Conservation (phyloP, 2,797 vertebrate genomes). For the Pipistrellus pygmaeus region DNA sequence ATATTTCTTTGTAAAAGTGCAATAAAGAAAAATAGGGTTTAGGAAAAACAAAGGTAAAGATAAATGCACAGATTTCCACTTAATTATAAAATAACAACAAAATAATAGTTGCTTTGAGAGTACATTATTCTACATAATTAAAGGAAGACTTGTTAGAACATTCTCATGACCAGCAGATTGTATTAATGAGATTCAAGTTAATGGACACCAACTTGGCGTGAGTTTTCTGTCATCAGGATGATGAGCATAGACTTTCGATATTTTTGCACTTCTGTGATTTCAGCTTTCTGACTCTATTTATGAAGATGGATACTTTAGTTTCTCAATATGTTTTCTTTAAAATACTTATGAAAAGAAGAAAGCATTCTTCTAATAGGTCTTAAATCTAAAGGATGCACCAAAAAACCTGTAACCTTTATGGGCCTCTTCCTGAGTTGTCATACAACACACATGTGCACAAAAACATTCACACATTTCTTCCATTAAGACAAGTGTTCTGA, state of each 20-base stretch:
- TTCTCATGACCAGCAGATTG: not conserved
- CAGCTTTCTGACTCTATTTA: constrained; percentile 41
- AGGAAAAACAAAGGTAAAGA: constrained; percentile 25
- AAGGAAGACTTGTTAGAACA: constrained; percentile 52
- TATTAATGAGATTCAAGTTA: constrained; percentile 48
- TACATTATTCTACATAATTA: not conserved
- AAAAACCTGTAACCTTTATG: constrained; percentile 4
- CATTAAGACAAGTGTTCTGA: not conserved
- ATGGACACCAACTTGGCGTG: constrained; percentile 25
- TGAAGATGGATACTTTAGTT: not conserved
- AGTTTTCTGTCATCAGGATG: not conserved
- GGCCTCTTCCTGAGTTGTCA: constrained; percentile 38
- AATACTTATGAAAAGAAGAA: not conserved
- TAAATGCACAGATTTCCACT: constrained; percentile 12
- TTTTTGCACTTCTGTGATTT: constrained; percentile 16
- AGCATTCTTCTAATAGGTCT: not conserved
- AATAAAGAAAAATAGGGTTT: constrained; percentile 33
- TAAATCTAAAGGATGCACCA: not conserved
- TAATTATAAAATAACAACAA: constrained; percentile 53
- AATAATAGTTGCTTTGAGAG: constrained; percentile 14
- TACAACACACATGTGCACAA: not conserved
- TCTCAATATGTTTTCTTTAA: constrained; percentile 46
- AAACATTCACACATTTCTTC: not conserved
- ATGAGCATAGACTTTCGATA: not conserved
- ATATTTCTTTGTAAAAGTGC: constrained; percentile 44